Conservation (phyloP, 2,888 invertebrate genomes). For the Apamea epomidion region DNA sequence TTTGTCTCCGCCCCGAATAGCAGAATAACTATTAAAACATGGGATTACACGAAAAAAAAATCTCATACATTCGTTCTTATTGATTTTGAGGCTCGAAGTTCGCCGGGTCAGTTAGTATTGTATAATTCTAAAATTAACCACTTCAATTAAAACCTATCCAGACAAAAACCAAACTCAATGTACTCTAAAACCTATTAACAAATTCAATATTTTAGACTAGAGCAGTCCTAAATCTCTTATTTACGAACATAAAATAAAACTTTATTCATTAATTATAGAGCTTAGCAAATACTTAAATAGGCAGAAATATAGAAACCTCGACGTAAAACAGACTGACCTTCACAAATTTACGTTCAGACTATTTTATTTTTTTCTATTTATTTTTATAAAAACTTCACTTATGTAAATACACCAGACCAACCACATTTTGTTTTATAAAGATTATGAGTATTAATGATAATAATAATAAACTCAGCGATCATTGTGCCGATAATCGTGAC, state of each 20-base stretch:
- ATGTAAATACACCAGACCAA: too few relatives aligned
- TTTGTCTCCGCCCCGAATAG: too few relatives aligned
- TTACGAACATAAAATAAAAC: constrained; percentile 40
- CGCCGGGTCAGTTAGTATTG: background rate
- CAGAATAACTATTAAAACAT: background rate
- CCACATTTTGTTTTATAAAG: too few relatives aligned
- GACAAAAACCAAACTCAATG: background rate
- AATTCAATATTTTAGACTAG: constrained; percentile 11
- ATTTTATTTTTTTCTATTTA: too few relatives aligned
- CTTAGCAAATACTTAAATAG: constrained; percentile 52
- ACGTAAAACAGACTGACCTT: constrained; percentile 50
- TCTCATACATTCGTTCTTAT: background rate
- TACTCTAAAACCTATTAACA: background rate
- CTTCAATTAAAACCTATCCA: background rate
- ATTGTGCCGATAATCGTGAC: too few relatives aligned
- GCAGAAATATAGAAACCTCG: constrained; percentile 47
- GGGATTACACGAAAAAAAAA: background rate
- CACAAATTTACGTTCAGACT: constrained; percentile 37
- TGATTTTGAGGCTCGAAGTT: too few relatives aligned
- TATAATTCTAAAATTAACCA: background rate
- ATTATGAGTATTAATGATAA: too few relatives aligned
- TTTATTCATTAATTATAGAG: constrained; percentile 56
- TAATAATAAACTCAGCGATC: too few relatives aligned
- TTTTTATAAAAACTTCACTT: too few relatives aligned
- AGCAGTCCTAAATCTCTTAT: constrained; percentile 14